Base-by-base conservation (phyloP, 2,888 invertebrate genomes). In the Cerastis leucographa region DNA sequence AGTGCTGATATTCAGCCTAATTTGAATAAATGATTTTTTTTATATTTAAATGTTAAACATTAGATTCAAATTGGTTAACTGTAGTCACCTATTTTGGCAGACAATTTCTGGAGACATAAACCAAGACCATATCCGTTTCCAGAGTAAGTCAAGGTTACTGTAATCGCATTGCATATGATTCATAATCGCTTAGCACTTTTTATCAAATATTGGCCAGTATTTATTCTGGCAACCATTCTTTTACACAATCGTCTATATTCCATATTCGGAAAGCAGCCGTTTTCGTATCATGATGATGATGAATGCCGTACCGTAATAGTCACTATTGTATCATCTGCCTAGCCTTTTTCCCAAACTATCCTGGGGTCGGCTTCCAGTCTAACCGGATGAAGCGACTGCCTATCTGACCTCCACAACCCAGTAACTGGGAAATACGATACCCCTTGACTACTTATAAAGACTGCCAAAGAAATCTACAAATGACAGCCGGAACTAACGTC, bases 171-270 rank as follows among this genome's bases (percentile, higher is more conserved):
- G 7, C 73, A 35, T 19, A 74, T 25, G 14, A 54, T 35, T 9
- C 44, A 35, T n/a, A 74, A 74, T 74, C 17, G 35, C 25, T 73
- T 54, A 3, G 11, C 14, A 40, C 3, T 73, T 69, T 71, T 40
- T 46, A 12, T 25, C 11, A 49, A 64, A 9, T 5, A n/a, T n/a
- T 40, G 40, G 17, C 17, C 29, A 59, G 29, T 29, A 59, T 59
- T 17, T 59, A 59, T 59, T 8, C 5, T 19, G 59, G 1, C 42
- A 42, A 42, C 4, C 40, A n/a, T 64, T 42, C 7, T 59, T 49
- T 49, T 40, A n/a, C 49, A 35, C 35, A 49, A 35, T 3, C 19
- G 46, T 6, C 5, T 44, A 51, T 46, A 6, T 19, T 49, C 19
- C 19, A 70, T 46, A 22, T 70, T 69, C 7, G 19, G 46, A 66